Conservation (phyloP, 1,140 invertebrate species). For the Bombus picipes region DNA sequence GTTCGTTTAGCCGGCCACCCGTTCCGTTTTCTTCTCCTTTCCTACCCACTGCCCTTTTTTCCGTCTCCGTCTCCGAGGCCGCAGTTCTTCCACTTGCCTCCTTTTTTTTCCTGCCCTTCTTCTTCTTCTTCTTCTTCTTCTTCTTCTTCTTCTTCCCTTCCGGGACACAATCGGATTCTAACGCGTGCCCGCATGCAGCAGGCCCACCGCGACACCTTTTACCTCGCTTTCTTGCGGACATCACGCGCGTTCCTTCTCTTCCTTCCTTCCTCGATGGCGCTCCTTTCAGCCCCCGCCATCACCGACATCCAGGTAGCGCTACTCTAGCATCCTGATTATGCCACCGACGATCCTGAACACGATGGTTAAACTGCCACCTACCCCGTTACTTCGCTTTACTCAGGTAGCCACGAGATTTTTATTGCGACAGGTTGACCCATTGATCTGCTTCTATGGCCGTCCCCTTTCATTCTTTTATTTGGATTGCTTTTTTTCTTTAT, state of each 20-base stretch:
- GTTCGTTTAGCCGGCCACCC: conserved; percentile 45
- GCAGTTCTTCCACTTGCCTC: conserved; percentile 5
- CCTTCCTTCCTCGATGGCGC: conserved; percentile 6
- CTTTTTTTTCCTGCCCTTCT: not conserved
- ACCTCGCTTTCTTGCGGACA: conserved; percentile 63
- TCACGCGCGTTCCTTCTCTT: conserved; percentile 22
- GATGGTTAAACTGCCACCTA: conserved; percentile 49
- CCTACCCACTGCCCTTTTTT: conserved; percentile 53
- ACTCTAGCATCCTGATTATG: conserved; percentile 66
- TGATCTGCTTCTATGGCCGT: conserved; percentile 33
- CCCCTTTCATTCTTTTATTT: not conserved
- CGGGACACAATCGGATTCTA: conserved; percentile 62
- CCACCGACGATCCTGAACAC: conserved; percentile 48
- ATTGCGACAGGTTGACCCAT: conserved; percentile 75
- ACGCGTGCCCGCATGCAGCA: conserved; percentile 60
- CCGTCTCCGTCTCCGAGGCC: conserved; percentile 19
- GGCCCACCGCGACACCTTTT: conserved; percentile 71
- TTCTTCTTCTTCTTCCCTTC: conserved; percentile 54
- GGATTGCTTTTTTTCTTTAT: no score
- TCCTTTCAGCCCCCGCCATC: conserved; percentile 10
- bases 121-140: conserved; percentile 2
- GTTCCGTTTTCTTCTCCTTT: conserved; percentile 64
- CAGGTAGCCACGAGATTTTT: conserved; percentile 71
- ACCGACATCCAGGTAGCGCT: conserved; percentile 58
- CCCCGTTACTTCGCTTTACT: conserved; percentile 29